Percentiles rank a stretch among this genome's conserved stretches.
phyloP scores from a whole-genome alignment of 2,888 invertebrate species.

The Hecatera dysodea region DNA sequence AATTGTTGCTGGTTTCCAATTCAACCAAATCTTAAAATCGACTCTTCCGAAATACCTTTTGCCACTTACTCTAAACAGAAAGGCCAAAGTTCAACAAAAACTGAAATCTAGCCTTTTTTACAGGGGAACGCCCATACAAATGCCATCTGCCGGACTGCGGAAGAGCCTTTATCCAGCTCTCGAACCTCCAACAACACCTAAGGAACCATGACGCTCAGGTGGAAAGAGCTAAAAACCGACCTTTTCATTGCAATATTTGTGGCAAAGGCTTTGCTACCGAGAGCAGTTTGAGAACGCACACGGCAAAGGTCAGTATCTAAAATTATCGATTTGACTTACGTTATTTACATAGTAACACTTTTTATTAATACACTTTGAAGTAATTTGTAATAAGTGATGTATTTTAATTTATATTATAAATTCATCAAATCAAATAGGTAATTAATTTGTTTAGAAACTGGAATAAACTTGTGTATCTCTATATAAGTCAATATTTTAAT shows the following conservation, averaged over 20 bases:
- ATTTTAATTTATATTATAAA: too few relatives aligned
- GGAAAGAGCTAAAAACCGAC: conserved; percentile 98
- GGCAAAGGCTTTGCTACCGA: conserved; percentile 99
- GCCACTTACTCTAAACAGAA: neutral
- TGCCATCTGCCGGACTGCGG: conserved; percentile 99
- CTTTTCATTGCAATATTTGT: conserved; percentile 98
- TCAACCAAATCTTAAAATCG: neutral
- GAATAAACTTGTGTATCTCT: neutral
- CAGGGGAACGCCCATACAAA: conserved; percentile 99
- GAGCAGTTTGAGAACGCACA: conserved; percentile 98
- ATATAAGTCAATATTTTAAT: neutral
- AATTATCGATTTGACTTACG: neutral
- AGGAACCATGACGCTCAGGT: conserved; percentile 99
- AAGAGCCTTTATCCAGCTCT: conserved; percentile 98
- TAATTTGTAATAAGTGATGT: too few relatives aligned
- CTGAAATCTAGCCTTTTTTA: conserved; percentile 76
- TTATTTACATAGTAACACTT: too few relatives aligned
- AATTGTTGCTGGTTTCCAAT: neutral
- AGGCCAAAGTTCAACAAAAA: conserved; percentile 49
- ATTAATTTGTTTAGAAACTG: too few relatives aligned
- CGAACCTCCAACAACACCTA: conserved; percentile 98
- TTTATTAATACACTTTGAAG: too few relatives aligned
- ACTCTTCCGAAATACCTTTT: neutral
- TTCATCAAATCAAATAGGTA: too few relatives aligned
- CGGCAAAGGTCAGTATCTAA: conserved; percentile 96